Percentiles rank a stretch among this genome's conserved stretches.
These are phyloP conservation scores for Pterocles gutturalis DNA, from an alignment of 2,113 vertebrate species.

Conservation along the genomic window DNA sequence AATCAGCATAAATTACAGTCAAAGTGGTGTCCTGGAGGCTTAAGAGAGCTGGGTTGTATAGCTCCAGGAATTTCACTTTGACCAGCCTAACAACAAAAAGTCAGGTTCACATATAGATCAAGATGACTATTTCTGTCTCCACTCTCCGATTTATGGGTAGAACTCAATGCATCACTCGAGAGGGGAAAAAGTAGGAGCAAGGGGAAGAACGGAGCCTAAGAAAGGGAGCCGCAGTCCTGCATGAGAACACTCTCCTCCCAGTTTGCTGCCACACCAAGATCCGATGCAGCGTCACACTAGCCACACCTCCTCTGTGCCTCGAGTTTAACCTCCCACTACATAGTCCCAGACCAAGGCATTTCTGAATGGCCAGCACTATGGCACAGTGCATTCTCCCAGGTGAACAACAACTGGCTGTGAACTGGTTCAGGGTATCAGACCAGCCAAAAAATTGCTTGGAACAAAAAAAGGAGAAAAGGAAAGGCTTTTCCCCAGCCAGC, in stretches of 20 bases:
- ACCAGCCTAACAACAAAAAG: background rate
- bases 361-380: background rate
- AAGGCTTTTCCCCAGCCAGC: background rate
- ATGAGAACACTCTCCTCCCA: background rate
- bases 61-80: background rate
- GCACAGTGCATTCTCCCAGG: background rate
- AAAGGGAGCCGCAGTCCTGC: rapidly evolving
- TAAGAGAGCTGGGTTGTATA: background rate
- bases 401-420: background rate
- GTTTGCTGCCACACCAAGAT: background rate
- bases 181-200: background rate
- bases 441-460: background rate
- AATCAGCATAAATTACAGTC: background rate
- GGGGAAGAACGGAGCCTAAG: background rate
- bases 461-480: background rate
- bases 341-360: background rate
- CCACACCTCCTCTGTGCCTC: background rate
- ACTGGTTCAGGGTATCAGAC: background rate
- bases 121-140: background rate
- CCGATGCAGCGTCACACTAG: rapidly evolving
- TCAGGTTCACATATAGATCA: rapidly evolving
- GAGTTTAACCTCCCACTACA: background rate
- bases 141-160: background rate
- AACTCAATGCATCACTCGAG: background rate
- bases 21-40: background rate